Conservation (phyloP, 2,797 vertebrate genomes). For the Mus spretus region DNA sequence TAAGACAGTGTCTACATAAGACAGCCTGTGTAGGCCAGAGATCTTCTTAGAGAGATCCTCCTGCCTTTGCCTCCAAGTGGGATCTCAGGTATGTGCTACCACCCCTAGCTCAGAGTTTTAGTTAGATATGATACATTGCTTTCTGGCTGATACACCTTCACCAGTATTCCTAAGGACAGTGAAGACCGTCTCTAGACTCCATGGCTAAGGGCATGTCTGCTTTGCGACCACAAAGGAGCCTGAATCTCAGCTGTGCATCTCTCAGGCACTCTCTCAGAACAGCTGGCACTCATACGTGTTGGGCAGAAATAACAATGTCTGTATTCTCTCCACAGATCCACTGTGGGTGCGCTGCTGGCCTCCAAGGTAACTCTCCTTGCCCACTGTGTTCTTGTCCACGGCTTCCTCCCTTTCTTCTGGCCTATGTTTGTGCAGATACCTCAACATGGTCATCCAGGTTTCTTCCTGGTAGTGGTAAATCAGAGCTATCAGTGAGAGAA, state of each 20-base stretch:
- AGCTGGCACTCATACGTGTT: accelerated
- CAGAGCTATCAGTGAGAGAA: neutral
- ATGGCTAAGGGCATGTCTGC: neutral
- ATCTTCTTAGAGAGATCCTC: neutral
- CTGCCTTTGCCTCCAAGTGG: neutral
- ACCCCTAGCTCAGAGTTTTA: neutral
- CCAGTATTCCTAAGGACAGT: neutral
- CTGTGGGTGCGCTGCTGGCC: constrained; percentile 90
- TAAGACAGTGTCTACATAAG: neutral
- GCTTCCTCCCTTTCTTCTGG: neutral
- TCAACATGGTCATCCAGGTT: neutral
- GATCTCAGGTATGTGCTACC: neutral
- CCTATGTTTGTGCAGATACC: neutral
- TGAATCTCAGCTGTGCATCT: neutral
- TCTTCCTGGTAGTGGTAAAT: neutral
- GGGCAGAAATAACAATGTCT: neutral
- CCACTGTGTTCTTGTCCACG: neutral
- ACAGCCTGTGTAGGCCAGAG: neutral
- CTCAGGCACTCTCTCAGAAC: neutral
- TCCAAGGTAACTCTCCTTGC: constrained; percentile 88
- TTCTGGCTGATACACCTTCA: neutral
- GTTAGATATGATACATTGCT: neutral
- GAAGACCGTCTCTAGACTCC: neutral
- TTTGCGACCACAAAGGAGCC: neutral
- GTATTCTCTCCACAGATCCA: constrained; percentile 88